Percentiles rank a stretch among this genome's conserved stretches.
phyloP scores from a whole-genome alignment of 1,140 invertebrate species.

The Zaprionus capensis region DNA sequence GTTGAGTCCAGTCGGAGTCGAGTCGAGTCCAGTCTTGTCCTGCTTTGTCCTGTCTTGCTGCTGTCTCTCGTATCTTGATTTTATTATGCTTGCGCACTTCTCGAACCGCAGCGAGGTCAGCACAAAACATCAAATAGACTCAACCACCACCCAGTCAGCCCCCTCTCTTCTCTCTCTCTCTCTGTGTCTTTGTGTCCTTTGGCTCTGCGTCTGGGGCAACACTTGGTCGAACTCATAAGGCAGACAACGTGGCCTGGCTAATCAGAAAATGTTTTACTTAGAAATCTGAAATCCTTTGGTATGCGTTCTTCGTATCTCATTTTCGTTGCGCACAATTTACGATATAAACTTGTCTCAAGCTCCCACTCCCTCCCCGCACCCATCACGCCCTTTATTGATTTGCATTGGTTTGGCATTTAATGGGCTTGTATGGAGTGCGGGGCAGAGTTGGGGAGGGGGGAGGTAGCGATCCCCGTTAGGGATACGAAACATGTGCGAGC shows the following conservation, averaged over 20 bases:
- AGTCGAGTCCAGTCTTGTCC: not conserved
- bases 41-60: constrained; percentile 16
- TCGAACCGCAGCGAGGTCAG: constrained; percentile 76
- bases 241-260: constrained; percentile 48
- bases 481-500: constrained; percentile 44
- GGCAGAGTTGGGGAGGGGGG: too few species aligned
- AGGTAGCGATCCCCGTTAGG: not conserved
- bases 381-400: constrained; percentile 50
- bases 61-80: constrained; percentile 71
- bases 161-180: not conserved
- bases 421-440: constrained; percentile 20
- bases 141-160: constrained; percentile 13
- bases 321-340: constrained; percentile 81
- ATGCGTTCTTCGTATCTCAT: constrained; percentile 80
- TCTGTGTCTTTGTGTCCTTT: constrained; percentile 17
- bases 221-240: constrained; percentile 43
- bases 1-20: not conserved
- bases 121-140: constrained; percentile 78
- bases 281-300: constrained; percentile 71
- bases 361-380: not conserved
- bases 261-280: constrained; percentile 82
- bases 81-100: constrained; percentile 80
- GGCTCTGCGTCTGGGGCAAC: constrained; percentile 20
- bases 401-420: constrained; percentile 75
- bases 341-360: constrained; percentile 63